These are phyloP conservation scores for Hybos culiciformis DNA, from an alignment of 2,888 invertebrate genomes.

Conservation along the genomic window DNA sequence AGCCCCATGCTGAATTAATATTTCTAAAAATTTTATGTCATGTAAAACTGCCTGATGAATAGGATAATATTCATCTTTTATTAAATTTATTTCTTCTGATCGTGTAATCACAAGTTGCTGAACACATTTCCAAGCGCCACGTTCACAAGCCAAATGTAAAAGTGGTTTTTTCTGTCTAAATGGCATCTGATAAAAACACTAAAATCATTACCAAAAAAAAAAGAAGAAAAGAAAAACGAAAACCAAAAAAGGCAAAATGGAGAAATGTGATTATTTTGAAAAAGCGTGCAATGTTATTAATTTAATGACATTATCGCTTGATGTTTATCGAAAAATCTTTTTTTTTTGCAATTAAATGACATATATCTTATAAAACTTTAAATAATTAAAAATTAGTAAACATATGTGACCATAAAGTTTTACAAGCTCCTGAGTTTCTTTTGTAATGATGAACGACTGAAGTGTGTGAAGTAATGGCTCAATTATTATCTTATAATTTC, in stretches of 20 bases:
- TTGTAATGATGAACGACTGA: too few relatives aligned
- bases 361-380: too few relatives aligned
- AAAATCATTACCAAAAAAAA: not conserved
- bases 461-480: too few relatives aligned
- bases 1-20: conserved; percentile 52
- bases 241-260: too few relatives aligned
- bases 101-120: conserved; percentile 49
- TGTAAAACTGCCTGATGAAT: conserved; percentile 61
- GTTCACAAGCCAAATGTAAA: conserved; percentile 53
- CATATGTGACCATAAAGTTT: too few relatives aligned
- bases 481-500: too few relatives aligned
- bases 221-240: not conserved
- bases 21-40: conserved; percentile 52
- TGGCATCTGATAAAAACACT: conserved; percentile 26
- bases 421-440: too few relatives aligned
- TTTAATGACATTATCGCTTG: too few relatives aligned
- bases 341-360: too few relatives aligned
- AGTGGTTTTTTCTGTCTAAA: conserved; percentile 47
- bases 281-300: conserved; percentile 4
- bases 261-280: conserved; percentile 2
- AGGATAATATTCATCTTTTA: conserved; percentile 65
- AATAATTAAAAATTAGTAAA: too few relatives aligned
- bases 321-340: too few relatives aligned
- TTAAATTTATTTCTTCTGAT: conserved; percentile 54
- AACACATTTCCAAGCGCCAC: conserved; percentile 58